phyloP scores from a whole-genome alignment of 2,797 vertebrate genomes.

The Sparus aurata region DNA sequence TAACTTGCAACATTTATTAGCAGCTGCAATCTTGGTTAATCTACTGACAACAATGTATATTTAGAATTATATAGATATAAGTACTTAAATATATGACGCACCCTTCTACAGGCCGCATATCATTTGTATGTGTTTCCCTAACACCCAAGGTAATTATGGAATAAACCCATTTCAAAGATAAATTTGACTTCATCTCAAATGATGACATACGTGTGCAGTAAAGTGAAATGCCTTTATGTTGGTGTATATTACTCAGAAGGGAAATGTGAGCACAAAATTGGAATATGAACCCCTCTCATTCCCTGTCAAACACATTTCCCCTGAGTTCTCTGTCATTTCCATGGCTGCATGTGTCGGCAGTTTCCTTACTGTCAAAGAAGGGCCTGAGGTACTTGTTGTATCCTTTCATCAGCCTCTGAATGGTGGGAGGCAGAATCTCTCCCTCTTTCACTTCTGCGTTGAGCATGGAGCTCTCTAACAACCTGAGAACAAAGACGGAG shows the following conservation, averaged over 20 bases:
- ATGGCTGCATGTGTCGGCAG: constrained; percentile 56
- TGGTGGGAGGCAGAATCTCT: constrained; percentile 93
- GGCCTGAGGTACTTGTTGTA: constrained; percentile 96
- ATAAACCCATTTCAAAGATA: constrained; percentile 16
- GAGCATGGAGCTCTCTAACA: constrained; percentile 82
- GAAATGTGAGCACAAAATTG: constrained; percentile 29
- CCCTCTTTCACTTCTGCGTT: constrained; percentile 86
- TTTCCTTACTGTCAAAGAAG: constrained; percentile 92
- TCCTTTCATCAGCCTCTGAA: constrained; percentile 94
- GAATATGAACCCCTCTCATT: constrained; percentile 25
- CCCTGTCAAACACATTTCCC: constrained; percentile 52
- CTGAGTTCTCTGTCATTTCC: constrained; percentile 51
- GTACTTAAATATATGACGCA: neutral
- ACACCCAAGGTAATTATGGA: neutral
- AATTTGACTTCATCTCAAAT: constrained; percentile 12
- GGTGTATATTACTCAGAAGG: constrained; percentile 40
- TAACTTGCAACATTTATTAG: constrained; percentile 3
- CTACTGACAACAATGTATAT: neutral
- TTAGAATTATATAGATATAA: neutral
- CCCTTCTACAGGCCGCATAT: neutral
- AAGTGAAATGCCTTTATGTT: constrained; percentile 44
- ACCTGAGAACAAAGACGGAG: constrained; percentile 76
- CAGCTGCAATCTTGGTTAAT: neutral
- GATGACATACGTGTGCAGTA: constrained; percentile 1
- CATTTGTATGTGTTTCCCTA: neutral